Base-by-base conservation (phyloP, 1,140 invertebrate genomes). In the Polyergus mexicanus region DNA sequence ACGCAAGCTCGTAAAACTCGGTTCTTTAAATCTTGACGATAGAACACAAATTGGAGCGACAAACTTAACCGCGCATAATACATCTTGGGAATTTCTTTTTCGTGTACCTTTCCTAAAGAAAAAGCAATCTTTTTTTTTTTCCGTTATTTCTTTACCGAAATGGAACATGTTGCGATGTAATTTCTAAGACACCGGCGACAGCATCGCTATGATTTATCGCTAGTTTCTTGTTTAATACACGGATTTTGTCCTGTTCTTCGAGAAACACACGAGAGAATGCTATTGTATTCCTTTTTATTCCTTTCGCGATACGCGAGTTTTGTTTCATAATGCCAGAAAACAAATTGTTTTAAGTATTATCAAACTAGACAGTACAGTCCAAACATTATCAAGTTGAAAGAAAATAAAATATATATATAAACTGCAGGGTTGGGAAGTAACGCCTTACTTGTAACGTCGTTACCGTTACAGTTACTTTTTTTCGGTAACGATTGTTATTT, bases 151-250 rank as follows among this genome's bases (percentile, higher is more conserved):
- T 35, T 54, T 56, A n/a, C 1, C 25, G 22, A 22, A 35, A 56
- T 71, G 44, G 51, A 71, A 32, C 28, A n/a, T n/a, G 28, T 77
- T 19, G 44, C 25, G 47, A 72, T 22, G 25, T 75, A 84, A 32
- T 75, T 84, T 60, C 16, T 56, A 60, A 83, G 25, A 44, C 41
- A 44, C 41, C 28, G 3, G 16, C 22, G 8, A 25, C 7, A 6
- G 16, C 1, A 25, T 8, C 10, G 35, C 11, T 74, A 75, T 84
- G 19, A 84, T 38, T 84, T 83, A 83, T 60, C 35, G 19, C 22
- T 28, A 16, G 5, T 1, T 75, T 75, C 22, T 69, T 68, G 19
- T 51, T 25, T 68, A 56, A 44, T 60, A 63, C 2, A 25, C 13
- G 19, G n/a, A 47, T 56, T 78, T 68, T 68, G 65, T 68, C 3